A percentile compares a stretch with the other conserved stretches of the same genome.
Evolutionary conservation across 2,797 vertebrate species (phyloP).

Genomic region (Ctenosaura bakeri): DNA sequence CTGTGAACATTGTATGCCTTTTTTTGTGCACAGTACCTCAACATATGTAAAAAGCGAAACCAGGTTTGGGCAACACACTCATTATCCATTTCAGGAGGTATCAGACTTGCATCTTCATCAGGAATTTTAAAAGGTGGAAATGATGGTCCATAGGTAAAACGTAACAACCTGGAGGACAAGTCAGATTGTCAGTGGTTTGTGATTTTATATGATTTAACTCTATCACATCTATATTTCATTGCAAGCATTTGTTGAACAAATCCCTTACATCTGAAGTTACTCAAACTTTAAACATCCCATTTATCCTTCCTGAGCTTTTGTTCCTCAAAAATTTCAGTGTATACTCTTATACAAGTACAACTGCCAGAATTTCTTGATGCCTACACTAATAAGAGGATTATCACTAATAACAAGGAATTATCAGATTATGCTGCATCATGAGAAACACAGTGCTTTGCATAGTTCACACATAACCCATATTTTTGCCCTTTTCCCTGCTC

Average conservation of each 20-base stretch:
- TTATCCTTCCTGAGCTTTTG: neutral
- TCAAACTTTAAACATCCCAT: neutral
- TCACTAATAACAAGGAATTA: neutral
- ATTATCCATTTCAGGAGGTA: conserved; percentile 91
- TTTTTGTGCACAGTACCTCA: conserved; percentile 83
- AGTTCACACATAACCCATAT: neutral
- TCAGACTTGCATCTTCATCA: conserved; percentile 90
- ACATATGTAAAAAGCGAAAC: conserved; percentile 95
- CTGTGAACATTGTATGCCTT: neutral
- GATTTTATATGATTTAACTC: neutral
- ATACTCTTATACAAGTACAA: neutral
- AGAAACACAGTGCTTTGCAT: neutral
- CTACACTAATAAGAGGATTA: neutral
- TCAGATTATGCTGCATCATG: neutral
- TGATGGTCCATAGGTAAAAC: conserved; percentile 89
- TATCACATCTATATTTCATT: neutral
- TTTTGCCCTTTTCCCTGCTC: no score
- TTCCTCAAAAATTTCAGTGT: neutral
- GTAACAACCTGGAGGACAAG: conserved; percentile 84
- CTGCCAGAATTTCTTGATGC: neutral
- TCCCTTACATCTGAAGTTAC: neutral
- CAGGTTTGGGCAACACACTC: conserved; percentile 91
- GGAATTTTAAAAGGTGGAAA: conserved; percentile 93
- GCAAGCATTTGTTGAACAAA: neutral
- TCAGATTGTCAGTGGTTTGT: conserved; percentile 26